Base-by-base conservation (phyloP, 2,797 vertebrate species). In the Danio tinwini region DNA sequence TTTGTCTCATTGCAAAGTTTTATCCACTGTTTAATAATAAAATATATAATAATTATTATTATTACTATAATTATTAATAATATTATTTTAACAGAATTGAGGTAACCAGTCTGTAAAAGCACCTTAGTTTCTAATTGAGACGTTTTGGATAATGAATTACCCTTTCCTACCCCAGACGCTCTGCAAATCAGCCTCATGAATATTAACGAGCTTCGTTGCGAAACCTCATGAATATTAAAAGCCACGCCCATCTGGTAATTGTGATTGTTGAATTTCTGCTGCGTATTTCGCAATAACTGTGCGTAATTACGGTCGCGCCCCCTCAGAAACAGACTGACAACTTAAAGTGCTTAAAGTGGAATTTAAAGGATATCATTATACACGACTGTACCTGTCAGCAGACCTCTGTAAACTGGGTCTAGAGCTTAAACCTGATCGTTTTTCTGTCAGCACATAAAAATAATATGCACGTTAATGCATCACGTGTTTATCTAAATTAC, bases 341-440 rank as follows among this genome's bases (percentile, higher is more conserved):
- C 77, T 21, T 64, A 37, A 73, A 67, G 40, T 53, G 69, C 55
- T 58, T 79, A 37, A 76, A 77, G 74, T 58, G 67, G 69, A 63
- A 63, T 72, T 80, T 82, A 78, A 81, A 68, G 72, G 49, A 76
- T 80, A 52, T 83, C 50, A 76, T 71, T 78, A 77, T 72, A 68
- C 62, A 77, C 58, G 47, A 49, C 44, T 21, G 63, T 74, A 70
- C 69, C 76, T 80, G 77, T 29, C 39, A 16, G 44, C 42, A 82
- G 29, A 73, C 62, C 17, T 56, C 58, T 17, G 44, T 74, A 49
- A 74, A 77, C 63, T 21, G 50, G 37, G 37, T 37, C 14, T 2
- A 40, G 59, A 47, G 42, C 58, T 71, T 65, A 52, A 47, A 82
- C 50, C 76, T 65, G 13, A 61, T 55, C 29, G 39, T 63, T 83